Evolutionary conservation across 2,888 invertebrate species (phyloP).

Genomic region (Fabriciana adippe): DNA sequence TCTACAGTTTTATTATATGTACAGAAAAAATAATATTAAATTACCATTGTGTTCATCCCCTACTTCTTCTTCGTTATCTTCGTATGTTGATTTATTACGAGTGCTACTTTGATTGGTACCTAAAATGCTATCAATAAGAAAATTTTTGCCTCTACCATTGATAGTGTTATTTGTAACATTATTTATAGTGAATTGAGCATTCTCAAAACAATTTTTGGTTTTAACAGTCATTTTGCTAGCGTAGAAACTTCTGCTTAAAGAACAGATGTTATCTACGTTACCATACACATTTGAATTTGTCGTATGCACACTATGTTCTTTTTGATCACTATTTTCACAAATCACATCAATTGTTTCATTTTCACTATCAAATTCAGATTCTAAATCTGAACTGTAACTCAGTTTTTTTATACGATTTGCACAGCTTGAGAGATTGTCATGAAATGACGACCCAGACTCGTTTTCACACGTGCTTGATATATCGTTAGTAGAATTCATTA

Average conservation of each 20-base stretch:
- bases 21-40: conserved; percentile 24
- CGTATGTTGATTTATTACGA: conserved; percentile 43
- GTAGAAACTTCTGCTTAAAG: conserved; percentile 55
- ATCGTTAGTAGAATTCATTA: conserved; percentile 64
- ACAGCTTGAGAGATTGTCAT: conserved; percentile 42
- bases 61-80: conserved; percentile 61
- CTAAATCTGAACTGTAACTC: conserved; percentile 60
- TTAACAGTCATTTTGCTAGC: conserved; percentile 51
- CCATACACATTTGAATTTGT: conserved; percentile 47
- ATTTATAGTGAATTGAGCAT: conserved; percentile 47
- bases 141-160: conserved; percentile 74
- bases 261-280: conserved; percentile 53
- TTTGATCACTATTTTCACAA: conserved; percentile 70
- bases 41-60: conserved; percentile 76
- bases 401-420: conserved; percentile 47
- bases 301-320: conserved; percentile 44
- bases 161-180: conserved; percentile 47
- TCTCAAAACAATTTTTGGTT: conserved; percentile 44
- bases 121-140: conserved; percentile 81
- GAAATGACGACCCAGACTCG: conserved; percentile 47
- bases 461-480: conserved; percentile 77
- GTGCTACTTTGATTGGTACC: conserved; percentile 64
- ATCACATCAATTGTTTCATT: conserved; percentile 76
- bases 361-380: conserved; percentile 72
- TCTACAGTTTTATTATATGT: no score